Conservation (phyloP, 2,797 vertebrate species). For the Brachyalestes nurse region DNA sequence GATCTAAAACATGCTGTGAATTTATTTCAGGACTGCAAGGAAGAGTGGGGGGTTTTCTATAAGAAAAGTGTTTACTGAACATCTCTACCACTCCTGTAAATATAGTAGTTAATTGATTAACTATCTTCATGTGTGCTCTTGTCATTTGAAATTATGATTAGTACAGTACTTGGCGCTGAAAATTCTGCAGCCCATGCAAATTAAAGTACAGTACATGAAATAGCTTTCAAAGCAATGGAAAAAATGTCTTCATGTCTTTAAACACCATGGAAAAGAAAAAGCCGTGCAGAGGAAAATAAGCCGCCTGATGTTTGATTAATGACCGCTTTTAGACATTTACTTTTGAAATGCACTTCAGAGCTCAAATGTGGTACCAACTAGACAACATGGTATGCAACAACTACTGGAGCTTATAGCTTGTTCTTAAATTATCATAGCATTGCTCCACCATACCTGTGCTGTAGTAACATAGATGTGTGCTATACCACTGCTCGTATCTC, state of each 20-base stretch:
- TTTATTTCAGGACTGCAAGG: too few species aligned
- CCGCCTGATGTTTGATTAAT: conserved; percentile 4
- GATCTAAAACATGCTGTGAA: too few species aligned
- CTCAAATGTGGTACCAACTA: not conserved
- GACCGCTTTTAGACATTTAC: conserved; percentile 6
- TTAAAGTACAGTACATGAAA: conserved; percentile 34
- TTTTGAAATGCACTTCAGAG: not conserved
- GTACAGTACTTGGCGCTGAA: conserved; percentile 28
- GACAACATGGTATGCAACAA: not conserved
- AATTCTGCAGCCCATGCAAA: conserved; percentile 26
- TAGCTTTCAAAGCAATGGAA: conserved; percentile 3
- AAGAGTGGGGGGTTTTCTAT: too few species aligned
- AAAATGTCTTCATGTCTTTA: conserved; percentile 26
- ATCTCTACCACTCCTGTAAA: conserved; percentile 25
- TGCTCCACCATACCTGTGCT: not conserved
- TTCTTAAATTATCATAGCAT: conserved; percentile 24
- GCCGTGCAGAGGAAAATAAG: conserved; percentile 7
- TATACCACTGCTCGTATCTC: not conserved
- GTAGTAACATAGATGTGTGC: not conserved
- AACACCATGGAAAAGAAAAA: not conserved
- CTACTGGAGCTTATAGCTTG: not conserved
- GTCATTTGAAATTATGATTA: conserved; percentile 30
- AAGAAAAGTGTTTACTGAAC: not conserved
- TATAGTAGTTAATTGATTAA: conserved; percentile 39
- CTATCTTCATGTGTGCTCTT: conserved; percentile 44